Evolutionary conservation across 2,888 invertebrate species (phyloP), one percentile per base, ranked within the genome.

Genomic region (Dendrolimus houi): DNA sequence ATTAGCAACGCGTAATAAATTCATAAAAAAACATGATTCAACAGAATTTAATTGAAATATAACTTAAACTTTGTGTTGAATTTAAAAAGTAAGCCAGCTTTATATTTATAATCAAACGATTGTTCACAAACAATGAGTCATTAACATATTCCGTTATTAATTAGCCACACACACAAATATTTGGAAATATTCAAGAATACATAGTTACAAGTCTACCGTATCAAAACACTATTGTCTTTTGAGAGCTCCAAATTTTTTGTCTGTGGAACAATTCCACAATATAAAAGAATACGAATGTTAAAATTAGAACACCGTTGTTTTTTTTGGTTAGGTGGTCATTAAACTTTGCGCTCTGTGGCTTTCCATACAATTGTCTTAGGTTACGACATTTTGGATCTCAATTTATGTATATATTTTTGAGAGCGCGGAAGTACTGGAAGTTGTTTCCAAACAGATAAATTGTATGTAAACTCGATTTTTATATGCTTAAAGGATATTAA

Each of bases 301-400:
- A 65, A 67, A 67, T 63, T 67, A 60, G 66, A 67, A 60, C 67
- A 64, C 58, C 60, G 41, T 58, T 58, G 56, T 61, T 68, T 65
- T 69, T 61, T 62, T 56, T 57, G 47, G 47, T 47, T 47, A 12
- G 9, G 47, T 67, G 72, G 71, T 72, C 73, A 64, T 67, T 69
- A 67, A 67, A 72, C 73, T 71, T 69, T 62, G 65, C 64, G 71
- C 62, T 62, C 54, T 54, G 58, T 64, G 64, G 62, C 54, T 66
- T 47, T 47, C 47, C 12, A 12, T 47, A 47, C 47, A 47, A 47
- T 47, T 47, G 47, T 9, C 2, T 47, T 9, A 10, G 9, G 47
- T 62, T 62, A 56, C 47, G 57, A 65, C 60, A 60, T 47, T 47
- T 47, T 10, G 47, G 12, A 47, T 47, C 12, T 47, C 47, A 47